A percentile compares a stretch with the other conserved stretches of the same genome.
phyloP scores from a whole-genome alignment of 23 tunicate species.

The Clavelina lepadiformis region DNA sequence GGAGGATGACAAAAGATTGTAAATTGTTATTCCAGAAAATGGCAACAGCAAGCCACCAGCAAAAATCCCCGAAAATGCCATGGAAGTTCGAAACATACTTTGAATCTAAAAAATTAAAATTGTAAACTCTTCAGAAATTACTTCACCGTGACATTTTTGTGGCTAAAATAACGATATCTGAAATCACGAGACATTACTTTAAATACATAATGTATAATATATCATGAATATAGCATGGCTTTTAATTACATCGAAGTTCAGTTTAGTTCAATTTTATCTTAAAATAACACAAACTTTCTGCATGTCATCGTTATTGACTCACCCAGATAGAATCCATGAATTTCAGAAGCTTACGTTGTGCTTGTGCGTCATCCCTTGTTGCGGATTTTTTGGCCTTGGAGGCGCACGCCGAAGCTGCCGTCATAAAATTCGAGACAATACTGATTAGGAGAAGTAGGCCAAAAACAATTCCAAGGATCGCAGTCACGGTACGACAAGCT shows the following conservation, averaged over 20 bases:
- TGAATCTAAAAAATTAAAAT: slow-evolving; percentile 27
- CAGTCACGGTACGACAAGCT: slow-evolving; percentile 12
- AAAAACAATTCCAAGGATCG: slow-evolving; percentile 2
- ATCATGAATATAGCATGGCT: too few relatives aligned
- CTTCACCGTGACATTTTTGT: too few relatives aligned
- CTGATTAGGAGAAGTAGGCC: slow-evolving; percentile 12
- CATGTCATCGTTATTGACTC: background rate
- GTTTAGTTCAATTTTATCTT: too few relatives aligned
- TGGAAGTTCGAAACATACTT: slow-evolving; percentile 22
- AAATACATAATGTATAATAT: too few relatives aligned
- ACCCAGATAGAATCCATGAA: slow-evolving; percentile 8
- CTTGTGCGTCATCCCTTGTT: slow-evolving; percentile 8
- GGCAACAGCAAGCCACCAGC: slow-evolving; percentile 35
- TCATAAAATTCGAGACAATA: slow-evolving; percentile 10
- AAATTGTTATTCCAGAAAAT: slow-evolving; percentile 10
- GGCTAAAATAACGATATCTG: too few relatives aligned
- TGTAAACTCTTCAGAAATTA: too few relatives aligned
- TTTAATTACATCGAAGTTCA: too few relatives aligned
- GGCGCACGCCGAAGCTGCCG: slow-evolving; percentile 7
- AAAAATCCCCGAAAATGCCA: slow-evolving; percentile 16
- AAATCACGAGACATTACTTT: too few relatives aligned
- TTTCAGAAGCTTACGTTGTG: background rate
- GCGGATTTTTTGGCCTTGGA: background rate
- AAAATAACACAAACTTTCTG: too few relatives aligned
- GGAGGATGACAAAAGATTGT: slow-evolving; percentile 21